Base-by-base conservation (phyloP, 2,113 vertebrate genomes). In the Petrocephalus microphthalmus region DNA sequence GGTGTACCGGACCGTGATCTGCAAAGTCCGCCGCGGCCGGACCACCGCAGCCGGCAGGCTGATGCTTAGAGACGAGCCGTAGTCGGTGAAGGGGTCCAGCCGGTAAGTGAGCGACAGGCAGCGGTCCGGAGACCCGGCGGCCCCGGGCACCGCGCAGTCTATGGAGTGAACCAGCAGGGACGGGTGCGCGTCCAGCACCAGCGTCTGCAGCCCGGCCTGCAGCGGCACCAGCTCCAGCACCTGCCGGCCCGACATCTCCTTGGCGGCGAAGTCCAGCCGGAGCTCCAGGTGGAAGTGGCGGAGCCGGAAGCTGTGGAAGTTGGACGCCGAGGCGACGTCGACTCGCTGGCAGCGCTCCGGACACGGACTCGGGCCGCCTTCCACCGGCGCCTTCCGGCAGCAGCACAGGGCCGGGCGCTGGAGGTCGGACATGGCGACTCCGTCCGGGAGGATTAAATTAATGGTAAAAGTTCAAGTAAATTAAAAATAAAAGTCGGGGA, bases 1-100 rank as follows among this genome's bases (percentile, higher is more conserved):
- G 67, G 95, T 97, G 95, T 97, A 98, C 87, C 96, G 96, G 82
- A 98, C 90, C 25, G 97, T 96, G 94, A 98, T 91, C 93, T 97
- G 97, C 94, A 98, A 95, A 90, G 93, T 94, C 86, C 94, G 94
- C 87, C 95, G 96, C 0, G 94, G 94, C 83, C 92, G 94, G 54
- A 95, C 91, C 0, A 89, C 89, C 0, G 93, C 92, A 0, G 95
- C 88, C 0, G 97, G 97, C 91, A 98, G 94, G 47, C 94, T 95
- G 93, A 99, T 94, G 87, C 93, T 96, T 84, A 98, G 97, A 0
- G 97, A 95, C 0, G 97, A 97, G 64, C 97, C 98, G 8, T 97
- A 99, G 90, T 98, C 97, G 0, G 97, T 96, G 93, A 99, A 98
- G 0, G 97, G 96, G 88, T 97, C 97, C 17, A 98, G 91, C 22